Evolutionary conservation across 2,797 vertebrate species (phyloP).

Genomic region (Lepus townsendii): DNA sequence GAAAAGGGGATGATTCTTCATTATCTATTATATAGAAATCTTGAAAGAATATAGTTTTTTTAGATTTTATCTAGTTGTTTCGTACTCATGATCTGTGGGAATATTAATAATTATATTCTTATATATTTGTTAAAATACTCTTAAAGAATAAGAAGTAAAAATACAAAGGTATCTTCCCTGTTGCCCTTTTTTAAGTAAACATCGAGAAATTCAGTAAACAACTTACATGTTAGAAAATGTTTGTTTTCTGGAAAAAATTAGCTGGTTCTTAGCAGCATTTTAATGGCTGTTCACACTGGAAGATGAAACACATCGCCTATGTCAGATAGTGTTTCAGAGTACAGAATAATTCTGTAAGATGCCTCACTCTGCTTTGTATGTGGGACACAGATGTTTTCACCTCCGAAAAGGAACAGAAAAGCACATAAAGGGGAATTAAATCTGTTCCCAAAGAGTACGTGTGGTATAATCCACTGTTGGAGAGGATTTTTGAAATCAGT

Average conservation of each 20-base stretch:
- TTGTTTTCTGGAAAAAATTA: conserved; percentile 53
- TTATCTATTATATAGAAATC: neutral
- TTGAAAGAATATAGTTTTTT: conserved; percentile 44
- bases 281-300: neutral
- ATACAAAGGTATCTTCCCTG: conserved; percentile 23
- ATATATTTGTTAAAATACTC: neutral
- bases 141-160: conserved; percentile 57
- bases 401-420: neutral
- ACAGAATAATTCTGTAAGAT: neutral
- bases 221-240: neutral
- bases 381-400: conserved; percentile 60
- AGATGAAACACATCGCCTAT: conserved; percentile 62
- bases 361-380: conserved; percentile 15
- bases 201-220: neutral
- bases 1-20: conserved; percentile 10
- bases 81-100: neutral
- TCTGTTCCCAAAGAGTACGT: neutral
- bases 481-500: neutral
- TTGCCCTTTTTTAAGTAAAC: neutral
- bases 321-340: conserved; percentile 37
- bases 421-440: conserved; percentile 33
- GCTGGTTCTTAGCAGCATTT: neutral
- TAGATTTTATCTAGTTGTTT: conserved; percentile 22
- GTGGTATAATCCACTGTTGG: neutral
- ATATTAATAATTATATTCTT: neutral